phyloP scores from a whole-genome alignment of 1,140 invertebrate species.

The Chrysomallon squamiferum region DNA sequence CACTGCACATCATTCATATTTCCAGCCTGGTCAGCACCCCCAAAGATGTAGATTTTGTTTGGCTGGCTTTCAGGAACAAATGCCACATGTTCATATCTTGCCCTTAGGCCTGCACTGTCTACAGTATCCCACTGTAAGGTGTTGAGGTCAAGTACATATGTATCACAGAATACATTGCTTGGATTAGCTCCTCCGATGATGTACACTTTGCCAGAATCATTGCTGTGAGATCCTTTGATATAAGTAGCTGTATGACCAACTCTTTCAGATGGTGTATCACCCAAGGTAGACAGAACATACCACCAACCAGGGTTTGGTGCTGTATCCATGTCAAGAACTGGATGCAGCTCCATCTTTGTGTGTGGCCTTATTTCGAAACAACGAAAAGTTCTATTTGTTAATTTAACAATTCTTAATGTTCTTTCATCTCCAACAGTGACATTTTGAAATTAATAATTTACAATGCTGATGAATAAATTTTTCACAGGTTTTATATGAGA shows the following conservation, averaged over 20 bases:
- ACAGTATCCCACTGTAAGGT: slow-evolving; percentile 56
- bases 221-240: slow-evolving; percentile 22
- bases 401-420: no score
- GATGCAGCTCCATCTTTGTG: slow-evolving; percentile 62
- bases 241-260: slow-evolving; percentile 60
- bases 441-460: no score
- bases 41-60: slow-evolving; percentile 60
- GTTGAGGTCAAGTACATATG: slow-evolving; percentile 57
- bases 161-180: slow-evolving; percentile 57
- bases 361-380: no score
- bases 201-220: slow-evolving; percentile 55
- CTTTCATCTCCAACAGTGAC: no score
- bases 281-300: slow-evolving; percentile 58
- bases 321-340: slow-evolving; percentile 51
- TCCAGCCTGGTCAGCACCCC: slow-evolving; percentile 59
- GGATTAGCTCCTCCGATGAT: slow-evolving; percentile 63
- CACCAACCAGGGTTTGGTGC: slow-evolving; percentile 49
- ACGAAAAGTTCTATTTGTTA: no score
- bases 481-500: no score
- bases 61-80: slow-evolving; percentile 49
- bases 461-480: no score
- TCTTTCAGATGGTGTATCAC: slow-evolving; percentile 57
- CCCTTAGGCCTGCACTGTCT: slow-evolving; percentile 49
- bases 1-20: slow-evolving; percentile 62
- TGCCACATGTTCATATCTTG: slow-evolving; percentile 59